phyloP scores from a whole-genome alignment of 2,888 invertebrate genomes.

The Drosophila borealis region DNA sequence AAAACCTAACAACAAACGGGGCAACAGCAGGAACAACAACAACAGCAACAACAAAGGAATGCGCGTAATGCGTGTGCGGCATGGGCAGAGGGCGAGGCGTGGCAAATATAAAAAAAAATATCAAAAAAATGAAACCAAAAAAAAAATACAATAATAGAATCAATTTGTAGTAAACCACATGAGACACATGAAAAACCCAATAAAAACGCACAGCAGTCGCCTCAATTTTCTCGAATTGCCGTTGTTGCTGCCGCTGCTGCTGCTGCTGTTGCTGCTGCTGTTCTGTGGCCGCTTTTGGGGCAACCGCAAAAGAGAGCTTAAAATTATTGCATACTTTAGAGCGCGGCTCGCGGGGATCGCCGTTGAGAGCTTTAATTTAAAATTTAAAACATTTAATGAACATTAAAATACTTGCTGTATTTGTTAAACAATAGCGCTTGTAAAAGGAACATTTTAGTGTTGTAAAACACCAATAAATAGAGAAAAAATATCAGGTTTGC shows the following conservation, averaged over 20 bases:
- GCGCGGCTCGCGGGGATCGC: conserved; percentile 6
- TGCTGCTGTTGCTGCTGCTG: conserved; percentile 23
- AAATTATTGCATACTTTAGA: conserved; percentile 72
- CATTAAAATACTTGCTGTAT: conserved; percentile 8
- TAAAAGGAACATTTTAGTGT: neutral
- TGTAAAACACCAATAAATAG: neutral
- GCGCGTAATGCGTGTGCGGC: conserved; percentile 29
- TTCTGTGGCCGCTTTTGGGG: conserved; percentile 58
- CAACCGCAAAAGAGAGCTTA: conserved; percentile 68
- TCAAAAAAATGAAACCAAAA: conserved; percentile 6
- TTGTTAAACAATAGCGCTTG: neutral
- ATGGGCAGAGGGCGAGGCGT: neutral
- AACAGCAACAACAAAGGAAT: conserved; percentile 17
- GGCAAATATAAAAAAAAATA: conserved; percentile 8
- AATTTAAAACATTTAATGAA: conserved; percentile 23
- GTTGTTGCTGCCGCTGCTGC: conserved; percentile 7
- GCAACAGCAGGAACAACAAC: conserved; percentile 33
- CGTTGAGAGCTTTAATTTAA: conserved; percentile 2
- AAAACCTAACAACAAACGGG: conserved; percentile 54
- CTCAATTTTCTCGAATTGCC: conserved; percentile 32
- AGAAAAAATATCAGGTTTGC: too few relatives aligned
- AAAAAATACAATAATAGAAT: conserved; percentile 73
- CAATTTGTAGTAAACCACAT: conserved; percentile 81
- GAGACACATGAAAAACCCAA: conserved; percentile 76
- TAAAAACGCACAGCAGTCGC: conserved; percentile 64